Percentiles rank a stretch among this genome's conserved stretches.
phyloP scores from a whole-genome alignment of 2,888 invertebrate species.

The Elgonia sp. region DNA sequence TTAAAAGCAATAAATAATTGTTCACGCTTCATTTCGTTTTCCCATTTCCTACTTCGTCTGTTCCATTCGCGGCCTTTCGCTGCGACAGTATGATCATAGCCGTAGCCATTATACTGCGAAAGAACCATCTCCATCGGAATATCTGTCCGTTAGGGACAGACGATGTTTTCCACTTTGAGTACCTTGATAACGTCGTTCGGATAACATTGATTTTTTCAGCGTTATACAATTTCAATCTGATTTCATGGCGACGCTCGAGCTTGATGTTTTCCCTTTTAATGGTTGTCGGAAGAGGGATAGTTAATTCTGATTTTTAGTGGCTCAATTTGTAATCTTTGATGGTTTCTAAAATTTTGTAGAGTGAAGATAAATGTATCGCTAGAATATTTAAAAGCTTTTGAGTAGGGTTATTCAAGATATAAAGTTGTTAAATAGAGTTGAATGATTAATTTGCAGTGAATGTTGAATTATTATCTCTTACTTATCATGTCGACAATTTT shows the following conservation, averaged over 20 bases:
- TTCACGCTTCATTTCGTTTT: slow-evolving; percentile 84
- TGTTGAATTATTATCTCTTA: too few species aligned
- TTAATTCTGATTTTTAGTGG: not conserved
- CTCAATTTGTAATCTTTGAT: not conserved
- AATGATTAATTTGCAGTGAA: too few species aligned
- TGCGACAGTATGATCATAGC: slow-evolving; percentile 71
- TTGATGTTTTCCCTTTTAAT: not conserved
- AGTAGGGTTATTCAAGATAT: too few species aligned
- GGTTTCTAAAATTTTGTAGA: not conserved
- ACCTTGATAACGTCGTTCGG: slow-evolving; percentile 64
- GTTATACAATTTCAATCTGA: slow-evolving; percentile 52
- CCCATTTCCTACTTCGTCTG: slow-evolving; percentile 81
- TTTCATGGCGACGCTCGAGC: slow-evolving; percentile 1
- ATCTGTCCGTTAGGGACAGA: slow-evolving; percentile 71
- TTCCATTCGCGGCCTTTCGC: slow-evolving; percentile 66
- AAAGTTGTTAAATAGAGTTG: too few species aligned
- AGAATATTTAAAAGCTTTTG: too few species aligned
- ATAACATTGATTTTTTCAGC: slow-evolving; percentile 66
- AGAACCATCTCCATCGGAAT: slow-evolving; percentile 59
- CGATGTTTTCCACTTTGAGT: slow-evolving; percentile 71
- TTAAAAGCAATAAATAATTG: slow-evolving; percentile 83
- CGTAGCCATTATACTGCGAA: slow-evolving; percentile 58
- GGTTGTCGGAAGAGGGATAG: not conserved
- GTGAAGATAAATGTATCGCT: too few species aligned
- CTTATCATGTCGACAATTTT: too few species aligned